Base-by-base conservation (phyloP, 2,797 vertebrate genomes). In the Triplophysa bombifrons region DNA sequence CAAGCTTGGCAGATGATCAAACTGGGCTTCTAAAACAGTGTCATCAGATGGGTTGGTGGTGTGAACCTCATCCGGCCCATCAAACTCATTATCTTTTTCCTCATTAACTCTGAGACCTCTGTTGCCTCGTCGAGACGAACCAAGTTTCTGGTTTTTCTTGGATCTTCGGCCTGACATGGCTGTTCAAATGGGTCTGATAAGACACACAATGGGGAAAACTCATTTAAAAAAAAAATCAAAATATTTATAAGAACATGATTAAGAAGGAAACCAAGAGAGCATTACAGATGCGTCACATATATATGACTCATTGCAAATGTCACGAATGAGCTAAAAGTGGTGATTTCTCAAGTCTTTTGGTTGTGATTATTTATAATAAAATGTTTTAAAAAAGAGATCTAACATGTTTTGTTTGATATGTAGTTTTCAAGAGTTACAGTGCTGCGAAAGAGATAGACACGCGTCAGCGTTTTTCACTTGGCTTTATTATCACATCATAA, bases 141-240 rank as follows among this genome's bases (percentile, higher is more conserved):
- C 90, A 51, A 91, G 41, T 68, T 82, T 90, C 55, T 80, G 81
- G 64, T 76, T 85, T 88, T 91, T 92, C 81, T 83, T 91, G 20
- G 80, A 61, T 76, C 68, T 88, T 77, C 80, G 83, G 79, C 79
- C 53, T 75, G 91, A 91, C 91, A 93, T 92, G 77, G 75, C 75
- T 70, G 17, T 44, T 74, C n/a, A 67, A 53, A 66, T 44, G 71
- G 73, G 76, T 19, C 82, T 84, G 41, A 61, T 51, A 88, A 88
- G 89, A 92, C 91, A 86, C 87, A 75, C 87, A 90, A 76, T 61
- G 3, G 5, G 27, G 4, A 74, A 34, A 66, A 72, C 25, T 82
- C 44, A 81, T 44, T 72, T 61, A 16, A n/a, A n/a, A 22, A 25
- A 61, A 48, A 74, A 56, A 34, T 19, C 46, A 41, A 44, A 7